phyloP scores from a whole-genome alignment of 2,888 invertebrate species.

The Sphinx pinastri region DNA sequence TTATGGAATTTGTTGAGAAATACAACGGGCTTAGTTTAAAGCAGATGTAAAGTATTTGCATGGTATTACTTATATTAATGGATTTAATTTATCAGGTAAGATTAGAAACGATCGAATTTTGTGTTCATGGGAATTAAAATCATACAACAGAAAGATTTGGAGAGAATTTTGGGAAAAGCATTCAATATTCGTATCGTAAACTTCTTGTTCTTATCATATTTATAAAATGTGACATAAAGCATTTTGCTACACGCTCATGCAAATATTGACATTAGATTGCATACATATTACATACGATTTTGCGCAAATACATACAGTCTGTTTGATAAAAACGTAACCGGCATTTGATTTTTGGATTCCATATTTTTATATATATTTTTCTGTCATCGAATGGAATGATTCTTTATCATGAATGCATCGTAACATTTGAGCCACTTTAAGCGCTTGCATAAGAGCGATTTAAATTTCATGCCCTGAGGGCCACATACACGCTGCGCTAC shows the following conservation, averaged over 20 bases:
- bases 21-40: background rate
- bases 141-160: too few relatives aligned
- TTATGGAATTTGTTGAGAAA: background rate
- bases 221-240: background rate
- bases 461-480: too few relatives aligned
- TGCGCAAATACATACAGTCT: slow-evolving; percentile 2
- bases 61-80: too few relatives aligned
- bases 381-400: too few relatives aligned
- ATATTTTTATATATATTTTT: too few relatives aligned
- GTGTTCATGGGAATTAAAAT: too few relatives aligned
- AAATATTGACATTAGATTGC: slow-evolving; percentile 28
- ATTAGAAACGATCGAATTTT: background rate
- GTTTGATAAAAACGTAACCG: background rate
- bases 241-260: slow-evolving; percentile 10
- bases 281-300: background rate
- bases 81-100: background rate
- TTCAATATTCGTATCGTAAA: background rate
- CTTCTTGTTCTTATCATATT: background rate
- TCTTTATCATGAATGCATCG: too few relatives aligned
- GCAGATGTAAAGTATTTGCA: background rate
- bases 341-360: too few relatives aligned
- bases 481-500: too few relatives aligned
- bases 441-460: too few relatives aligned
- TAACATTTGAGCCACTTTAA: too few relatives aligned
- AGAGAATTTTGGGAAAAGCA: too few relatives aligned